These are phyloP conservation scores for Marasmarcha lunaedactyla DNA, from an alignment of 2,888 invertebrate genomes.

Conservation along the genomic window DNA sequence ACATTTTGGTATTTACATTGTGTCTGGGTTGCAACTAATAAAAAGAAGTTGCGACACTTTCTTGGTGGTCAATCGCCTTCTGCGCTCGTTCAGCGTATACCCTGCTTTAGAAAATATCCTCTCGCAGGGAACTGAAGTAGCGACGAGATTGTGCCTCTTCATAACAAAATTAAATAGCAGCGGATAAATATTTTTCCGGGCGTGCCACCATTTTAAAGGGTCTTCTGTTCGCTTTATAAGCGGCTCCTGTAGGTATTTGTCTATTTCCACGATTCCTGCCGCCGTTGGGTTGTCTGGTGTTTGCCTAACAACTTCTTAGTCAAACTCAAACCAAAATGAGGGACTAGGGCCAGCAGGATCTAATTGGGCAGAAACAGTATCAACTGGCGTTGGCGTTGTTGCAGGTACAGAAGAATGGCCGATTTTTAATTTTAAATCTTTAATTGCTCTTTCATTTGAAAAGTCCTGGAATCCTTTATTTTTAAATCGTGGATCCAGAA, in stretches of 20 bases:
- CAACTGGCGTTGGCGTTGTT: conserved; percentile 3
- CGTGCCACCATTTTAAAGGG: conserved; percentile 11
- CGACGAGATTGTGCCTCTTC: conserved; percentile 8
- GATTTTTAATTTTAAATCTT: neutral
- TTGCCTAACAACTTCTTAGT: conserved; percentile 2
- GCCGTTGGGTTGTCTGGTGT: conserved; percentile 6
- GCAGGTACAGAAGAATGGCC: conserved; percentile 1
- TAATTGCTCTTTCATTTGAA: neutral
- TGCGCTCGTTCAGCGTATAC: conserved; percentile 7
- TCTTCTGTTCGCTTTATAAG: conserved; percentile 8
- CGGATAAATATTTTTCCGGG: conserved; percentile 7
- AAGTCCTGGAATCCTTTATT: conserved; percentile 5
- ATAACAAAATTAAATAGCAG: conserved; percentile 5
- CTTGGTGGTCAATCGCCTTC: conserved; percentile 2
- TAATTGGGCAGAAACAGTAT: neutral
- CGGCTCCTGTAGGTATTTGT: conserved; percentile 11
- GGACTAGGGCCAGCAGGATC: neutral
- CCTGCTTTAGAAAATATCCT: conserved; percentile 3
- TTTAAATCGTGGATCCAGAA: conserved; percentile 12
- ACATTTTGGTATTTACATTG: no score
- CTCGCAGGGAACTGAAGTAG: conserved; percentile 7
- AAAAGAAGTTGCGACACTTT: conserved; percentile 3
- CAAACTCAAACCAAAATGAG: conserved; percentile 9
- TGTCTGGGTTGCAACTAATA: neutral
- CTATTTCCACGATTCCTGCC: conserved; percentile 11